phyloP scores from a whole-genome alignment of 2,113 vertebrate genomes.

The Saguinus midas region DNA sequence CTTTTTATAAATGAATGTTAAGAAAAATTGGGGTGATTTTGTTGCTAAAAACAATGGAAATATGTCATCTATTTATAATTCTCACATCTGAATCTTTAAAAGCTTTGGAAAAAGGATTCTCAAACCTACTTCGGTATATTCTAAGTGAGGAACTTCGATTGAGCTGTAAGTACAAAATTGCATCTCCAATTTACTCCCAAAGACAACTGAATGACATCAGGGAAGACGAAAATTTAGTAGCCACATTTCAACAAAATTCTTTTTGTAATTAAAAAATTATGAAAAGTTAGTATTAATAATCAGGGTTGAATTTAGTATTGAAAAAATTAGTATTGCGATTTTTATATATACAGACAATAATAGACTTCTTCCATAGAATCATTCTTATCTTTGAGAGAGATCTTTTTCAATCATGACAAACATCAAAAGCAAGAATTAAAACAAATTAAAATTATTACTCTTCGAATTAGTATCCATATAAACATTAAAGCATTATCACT shows the following conservation, averaged over 20 bases:
- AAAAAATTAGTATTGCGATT: background rate
- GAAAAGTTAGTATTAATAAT: background rate
- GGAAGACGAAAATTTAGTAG: background rate
- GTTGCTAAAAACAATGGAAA: conserved; percentile 25
- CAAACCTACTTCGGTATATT: background rate
- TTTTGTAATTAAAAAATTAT: background rate
- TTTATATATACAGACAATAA: background rate
- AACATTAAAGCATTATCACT: background rate
- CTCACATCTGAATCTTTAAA: background rate
- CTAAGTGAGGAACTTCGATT: background rate
- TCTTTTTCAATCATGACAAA: background rate
- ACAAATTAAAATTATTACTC: background rate
- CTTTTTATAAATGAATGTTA: background rate
- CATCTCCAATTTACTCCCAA: background rate
- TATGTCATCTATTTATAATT: conserved; percentile 26
- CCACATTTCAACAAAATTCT: background rate
- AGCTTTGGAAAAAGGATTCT: background rate
- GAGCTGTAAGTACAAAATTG: background rate
- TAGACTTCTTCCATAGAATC: background rate
- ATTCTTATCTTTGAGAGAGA: background rate
- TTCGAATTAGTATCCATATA: background rate
- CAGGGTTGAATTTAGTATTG: background rate
- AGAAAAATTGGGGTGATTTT: conserved; percentile 17
- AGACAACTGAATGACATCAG: background rate
- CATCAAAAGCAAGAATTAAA: background rate